phyloP scores from a whole-genome alignment of 2,888 invertebrate genomes.

The Hypselothyrea guttata region DNA sequence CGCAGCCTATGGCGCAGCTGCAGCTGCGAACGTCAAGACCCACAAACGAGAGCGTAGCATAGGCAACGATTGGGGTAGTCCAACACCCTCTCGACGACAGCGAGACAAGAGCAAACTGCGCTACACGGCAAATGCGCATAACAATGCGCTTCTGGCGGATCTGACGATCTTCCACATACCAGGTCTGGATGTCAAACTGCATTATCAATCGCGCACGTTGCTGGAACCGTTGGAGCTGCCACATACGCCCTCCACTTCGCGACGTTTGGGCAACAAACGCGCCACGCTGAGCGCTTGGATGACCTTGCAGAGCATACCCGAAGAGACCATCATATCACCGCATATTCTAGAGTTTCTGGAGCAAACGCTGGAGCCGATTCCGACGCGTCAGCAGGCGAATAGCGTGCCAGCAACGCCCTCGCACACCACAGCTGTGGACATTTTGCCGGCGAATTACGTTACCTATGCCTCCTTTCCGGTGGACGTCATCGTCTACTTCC shows the following conservation, averaged over 20 bases:
- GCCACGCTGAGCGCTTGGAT: conserved; percentile 97
- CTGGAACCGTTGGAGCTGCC: conserved; percentile 83
- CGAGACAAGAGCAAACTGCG: conserved; percentile 82
- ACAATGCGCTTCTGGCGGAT: conserved; percentile 86
- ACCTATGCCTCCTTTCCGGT: conserved; percentile 98
- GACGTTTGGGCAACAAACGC: conserved; percentile 89
- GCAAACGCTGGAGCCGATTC: conserved; percentile 97
- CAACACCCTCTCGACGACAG: conserved; percentile 82
- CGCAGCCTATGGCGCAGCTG: conserved; percentile 41
- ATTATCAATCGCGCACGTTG: conserved; percentile 90
- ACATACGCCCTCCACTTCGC: conserved; percentile 55
- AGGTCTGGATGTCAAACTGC: conserved; percentile 93
- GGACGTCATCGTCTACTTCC: conserved; percentile 98
- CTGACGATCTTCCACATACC: conserved; percentile 95
- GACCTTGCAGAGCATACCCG: conserved; percentile 97
- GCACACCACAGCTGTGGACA: conserved; percentile 82
- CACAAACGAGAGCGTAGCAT: conserved; percentile 81
- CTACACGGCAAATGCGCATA: conserved; percentile 78
- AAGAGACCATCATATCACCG: conserved; percentile 98
- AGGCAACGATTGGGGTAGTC: conserved; percentile 84
- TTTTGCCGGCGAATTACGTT: conserved; percentile 88
- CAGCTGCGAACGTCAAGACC: conserved; percentile 64
- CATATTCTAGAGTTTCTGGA: conserved; percentile 98
- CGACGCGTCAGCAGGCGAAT: conserved; percentile 84
- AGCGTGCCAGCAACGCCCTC: conserved; percentile 78